phyloP scores from a whole-genome alignment of 2,888 invertebrate species.

The Lasioglossum zephyrum region DNA sequence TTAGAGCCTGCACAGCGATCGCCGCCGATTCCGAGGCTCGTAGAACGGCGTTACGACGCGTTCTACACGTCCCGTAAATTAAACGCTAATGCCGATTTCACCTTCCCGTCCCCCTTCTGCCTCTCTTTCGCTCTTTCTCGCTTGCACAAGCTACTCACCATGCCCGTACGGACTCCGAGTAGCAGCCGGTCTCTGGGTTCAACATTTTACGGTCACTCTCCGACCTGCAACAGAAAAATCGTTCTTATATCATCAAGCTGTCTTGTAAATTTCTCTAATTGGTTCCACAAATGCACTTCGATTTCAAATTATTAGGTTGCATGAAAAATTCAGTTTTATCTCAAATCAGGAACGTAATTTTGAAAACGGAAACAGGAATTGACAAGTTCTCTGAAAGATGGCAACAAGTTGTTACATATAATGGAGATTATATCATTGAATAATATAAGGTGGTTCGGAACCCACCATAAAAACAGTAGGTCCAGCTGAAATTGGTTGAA shows the following conservation, averaged over 20 bases:
- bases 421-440: too few relatives aligned
- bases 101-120: neutral
- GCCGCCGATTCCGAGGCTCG: constrained; percentile 32
- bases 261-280: neutral
- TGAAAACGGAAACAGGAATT: too few relatives aligned
- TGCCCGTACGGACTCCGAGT: constrained; percentile 82
- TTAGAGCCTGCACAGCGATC: constrained; percentile 44
- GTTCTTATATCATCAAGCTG: neutral
- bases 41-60: constrained; percentile 36
- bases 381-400: too few relatives aligned
- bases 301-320: neutral
- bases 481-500: too few relatives aligned
- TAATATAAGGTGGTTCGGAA: too few relatives aligned
- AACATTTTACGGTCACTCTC: constrained; percentile 83
- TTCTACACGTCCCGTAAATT: constrained; percentile 37
- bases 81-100: constrained; percentile 28
- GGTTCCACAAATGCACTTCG: neutral
- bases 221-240: constrained; percentile 77
- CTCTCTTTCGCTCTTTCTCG: neutral
- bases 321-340: too few relatives aligned
- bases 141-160: constrained; percentile 77
- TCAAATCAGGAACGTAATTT: too few relatives aligned
- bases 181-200: constrained; percentile 82
- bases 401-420: too few relatives aligned
- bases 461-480: too few relatives aligned